Evolutionary conservation across 2,888 invertebrate species (phyloP).

Genomic region (Hirtodrosophila trivittata): DNA sequence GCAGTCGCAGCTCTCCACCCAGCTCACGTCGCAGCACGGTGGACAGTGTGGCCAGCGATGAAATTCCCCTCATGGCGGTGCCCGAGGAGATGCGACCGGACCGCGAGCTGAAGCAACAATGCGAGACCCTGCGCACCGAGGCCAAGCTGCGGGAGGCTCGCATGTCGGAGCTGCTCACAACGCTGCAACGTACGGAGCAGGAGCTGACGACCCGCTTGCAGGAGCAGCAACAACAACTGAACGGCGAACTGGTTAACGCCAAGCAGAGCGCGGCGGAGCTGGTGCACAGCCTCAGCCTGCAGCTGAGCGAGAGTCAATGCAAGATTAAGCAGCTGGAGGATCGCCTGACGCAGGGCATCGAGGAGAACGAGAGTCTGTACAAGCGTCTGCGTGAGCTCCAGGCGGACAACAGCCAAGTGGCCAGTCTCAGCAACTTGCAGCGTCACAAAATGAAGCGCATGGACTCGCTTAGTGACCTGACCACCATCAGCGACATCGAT

Average conservation of each 20-base stretch:
- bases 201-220: constrained; percentile 89
- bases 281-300: constrained; percentile 88
- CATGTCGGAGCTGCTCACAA: constrained; percentile 90
- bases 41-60: constrained; percentile 85
- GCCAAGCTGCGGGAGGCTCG: constrained; percentile 89
- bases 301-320: constrained; percentile 88
- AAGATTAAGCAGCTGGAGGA: constrained; percentile 83
- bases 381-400: constrained; percentile 90
- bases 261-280: constrained; percentile 89
- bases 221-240: constrained; percentile 87
- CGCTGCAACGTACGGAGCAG: constrained; percentile 91
- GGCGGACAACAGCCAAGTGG: constrained; percentile 82
- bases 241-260: constrained; percentile 87
- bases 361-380: constrained; percentile 91
- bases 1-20: constrained; percentile 87
- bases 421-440: constrained; percentile 82
- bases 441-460: constrained; percentile 85
- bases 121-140: constrained; percentile 89
- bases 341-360: constrained; percentile 88
- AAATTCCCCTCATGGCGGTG: constrained; percentile 76
- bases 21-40: constrained; percentile 87
- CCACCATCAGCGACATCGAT: constrained; percentile 91
- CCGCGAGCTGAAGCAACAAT: constrained; percentile 89
- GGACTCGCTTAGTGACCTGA: constrained; percentile 92
- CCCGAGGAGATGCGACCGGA: constrained; percentile 82